Conservation (phyloP, 2,113 vertebrate genomes). For the Dunckerocampus dactyliophorus region DNA sequence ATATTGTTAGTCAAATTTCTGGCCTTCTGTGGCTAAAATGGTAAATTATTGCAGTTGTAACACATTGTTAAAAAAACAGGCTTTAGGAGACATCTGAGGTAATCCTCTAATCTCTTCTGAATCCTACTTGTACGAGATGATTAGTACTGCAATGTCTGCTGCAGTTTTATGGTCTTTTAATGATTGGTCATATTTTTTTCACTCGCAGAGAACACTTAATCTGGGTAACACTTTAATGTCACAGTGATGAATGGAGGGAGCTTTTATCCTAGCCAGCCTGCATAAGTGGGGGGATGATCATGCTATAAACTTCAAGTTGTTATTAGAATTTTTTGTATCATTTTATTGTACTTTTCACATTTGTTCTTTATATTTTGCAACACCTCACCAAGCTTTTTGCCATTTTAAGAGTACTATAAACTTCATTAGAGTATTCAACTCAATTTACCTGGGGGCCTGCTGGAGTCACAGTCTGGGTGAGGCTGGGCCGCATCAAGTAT, state of each 20-base stretch:
- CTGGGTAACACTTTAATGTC: constrained; percentile 24
- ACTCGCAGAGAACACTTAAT: constrained; percentile 18
- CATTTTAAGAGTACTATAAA: background rate
- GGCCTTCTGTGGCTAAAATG: no score
- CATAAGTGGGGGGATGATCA: background rate
- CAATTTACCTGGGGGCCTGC: no score
- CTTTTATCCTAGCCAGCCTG: background rate
- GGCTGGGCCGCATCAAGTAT: no score
- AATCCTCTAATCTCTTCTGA: constrained; percentile 1
- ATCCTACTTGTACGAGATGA: constrained; percentile 5
- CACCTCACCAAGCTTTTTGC: background rate
- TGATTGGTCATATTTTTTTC: constrained; percentile 8
- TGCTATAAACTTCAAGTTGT: background rate
- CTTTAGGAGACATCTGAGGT: background rate
- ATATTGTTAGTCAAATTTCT: no score
- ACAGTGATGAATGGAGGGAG: constrained; percentile 31
- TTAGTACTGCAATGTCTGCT: constrained; percentile 1
- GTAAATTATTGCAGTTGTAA: no score
- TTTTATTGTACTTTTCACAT: no score
- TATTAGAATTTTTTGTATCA: no score
- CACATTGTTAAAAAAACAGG: background rate
- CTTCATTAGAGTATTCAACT: no score
- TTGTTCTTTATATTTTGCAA: no score
- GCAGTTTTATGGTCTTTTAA: background rate
- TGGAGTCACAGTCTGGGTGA: no score